Evolutionary conservation across 2,888 invertebrate genomes (phyloP), one percentile per base, ranked within the genome.

Genomic region (Pinctada fucata): DNA sequence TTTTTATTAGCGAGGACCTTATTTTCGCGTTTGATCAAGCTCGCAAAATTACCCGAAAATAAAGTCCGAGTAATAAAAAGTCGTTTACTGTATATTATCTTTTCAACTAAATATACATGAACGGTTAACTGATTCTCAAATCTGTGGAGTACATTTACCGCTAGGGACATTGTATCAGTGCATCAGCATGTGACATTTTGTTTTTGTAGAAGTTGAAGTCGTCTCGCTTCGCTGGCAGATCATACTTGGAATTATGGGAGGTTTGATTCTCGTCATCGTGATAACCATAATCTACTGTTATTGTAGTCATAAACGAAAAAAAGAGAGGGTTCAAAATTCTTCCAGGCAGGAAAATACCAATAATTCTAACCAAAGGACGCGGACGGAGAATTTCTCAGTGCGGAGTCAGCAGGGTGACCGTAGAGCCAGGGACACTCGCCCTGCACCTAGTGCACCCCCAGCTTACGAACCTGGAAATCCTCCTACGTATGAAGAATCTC

Each of bases 221-320:
- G 50, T 76, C 3, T 76, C 76, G n/a, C 16, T 76, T 8, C 65
- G 70, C 2, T 79, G 75, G 79, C 49, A 65, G n/a, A 67, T 79
- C 47, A 75, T 79, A 67, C 64, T 79, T 2, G 71, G 70, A 2
- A 67, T 71, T 13, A 5, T 31, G 16, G 75, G 66, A 13, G 75
- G 79, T 13, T 47, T 79, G n/a, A 49, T 75, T 10, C 8, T 70
- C 13, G 52, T 79, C 6, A 66, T 75, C 8, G 31, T 72, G 13
- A 4, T 47, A 3, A 50, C 72, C 67, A 45, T 75, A 13, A 64
- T 75, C 2, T 79, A 71, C 63, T 75, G 71, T 13, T 31, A 31
- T 31, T 31, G 31, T 31, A 31, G 31, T 31, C 31, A 31, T 31
- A 31, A 31, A 31, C 31, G 31, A 1, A 31, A 31, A 1, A 31